Percentiles rank a stretch among this genome's conserved stretches.
phyloP scores from a whole-genome alignment of 2,888 invertebrate genomes.

The Eueremaeus valkanovi region DNA sequence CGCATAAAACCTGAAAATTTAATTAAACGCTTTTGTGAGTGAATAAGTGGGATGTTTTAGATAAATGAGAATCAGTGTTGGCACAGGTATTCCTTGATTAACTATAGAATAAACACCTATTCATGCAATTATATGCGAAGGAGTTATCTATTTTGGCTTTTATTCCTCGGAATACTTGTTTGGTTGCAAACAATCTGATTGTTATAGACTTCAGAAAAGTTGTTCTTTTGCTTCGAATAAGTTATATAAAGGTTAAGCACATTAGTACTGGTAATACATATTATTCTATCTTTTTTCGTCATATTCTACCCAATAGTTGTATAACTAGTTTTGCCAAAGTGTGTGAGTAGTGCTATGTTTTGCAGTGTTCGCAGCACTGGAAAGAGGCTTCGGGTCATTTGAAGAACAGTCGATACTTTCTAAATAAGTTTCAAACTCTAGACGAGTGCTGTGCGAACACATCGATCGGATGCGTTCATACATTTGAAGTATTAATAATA shows the following conservation, averaged over 20 bases:
- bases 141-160: neutral
- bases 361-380: neutral
- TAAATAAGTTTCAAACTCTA: neutral
- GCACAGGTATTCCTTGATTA: neutral
- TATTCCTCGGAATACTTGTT: neutral
- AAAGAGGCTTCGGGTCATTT: neutral
- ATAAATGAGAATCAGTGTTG: no score
- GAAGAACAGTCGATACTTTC: slow-evolving; percentile 15
- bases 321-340: slow-evolving; percentile 6
- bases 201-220: neutral
- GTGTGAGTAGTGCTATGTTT: slow-evolving; percentile 25
- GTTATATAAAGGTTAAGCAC: neutral
- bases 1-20: no score
- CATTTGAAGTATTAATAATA: no score
- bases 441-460: neutral
- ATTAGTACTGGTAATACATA: neutral
- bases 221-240: neutral
- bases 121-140: neutral
- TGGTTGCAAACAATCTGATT: neutral
- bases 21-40: no score
- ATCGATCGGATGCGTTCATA: no score
- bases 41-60: neutral
- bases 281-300: neutral
- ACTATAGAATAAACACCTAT: neutral
- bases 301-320: neutral